Percentiles rank a stretch among this genome's conserved stretches.
These are phyloP conservation scores for Caenorhabditis afra DNA, from an alignment of 2,888 invertebrate species.

Conservation along the genomic window DNA sequence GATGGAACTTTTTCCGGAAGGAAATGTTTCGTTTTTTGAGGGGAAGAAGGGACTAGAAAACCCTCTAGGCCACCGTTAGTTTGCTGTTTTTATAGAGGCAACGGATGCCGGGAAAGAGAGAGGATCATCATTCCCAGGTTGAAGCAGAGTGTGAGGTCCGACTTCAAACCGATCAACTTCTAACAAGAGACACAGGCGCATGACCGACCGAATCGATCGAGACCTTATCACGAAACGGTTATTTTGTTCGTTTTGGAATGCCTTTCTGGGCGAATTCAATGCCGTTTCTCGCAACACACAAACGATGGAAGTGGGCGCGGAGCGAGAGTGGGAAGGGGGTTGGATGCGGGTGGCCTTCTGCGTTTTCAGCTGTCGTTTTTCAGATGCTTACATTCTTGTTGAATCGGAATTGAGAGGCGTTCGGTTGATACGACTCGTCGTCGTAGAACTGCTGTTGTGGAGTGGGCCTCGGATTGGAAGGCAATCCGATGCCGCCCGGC, in stretches of 20 bases:
- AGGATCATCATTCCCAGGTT: background rate
- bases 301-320: background rate
- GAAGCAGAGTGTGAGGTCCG: too few species aligned
- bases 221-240: conserved; percentile 14
- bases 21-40: too few species aligned
- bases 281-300: conserved; percentile 4
- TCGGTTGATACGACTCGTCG: conserved; percentile 68
- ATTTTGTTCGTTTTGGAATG: conserved; percentile 13
- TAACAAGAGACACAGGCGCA: conserved; percentile 2
- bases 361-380: conserved; percentile 10
- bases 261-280: background rate
- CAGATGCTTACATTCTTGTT: conserved; percentile 41
- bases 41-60: too few species aligned
- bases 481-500: conserved; percentile 46
- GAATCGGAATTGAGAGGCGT: conserved; percentile 51
- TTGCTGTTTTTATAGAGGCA: too few species aligned
- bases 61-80: too few species aligned
- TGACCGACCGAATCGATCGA: conserved; percentile 30
- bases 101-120: background rate
- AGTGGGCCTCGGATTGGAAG: conserved; percentile 19
- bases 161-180: background rate
- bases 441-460: conserved; percentile 61
- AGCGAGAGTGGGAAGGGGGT: background rate
- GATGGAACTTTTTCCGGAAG: background rate
- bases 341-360: background rate